These are phyloP conservation scores for Metellina segmentata DNA, from an alignment of 2,888 invertebrate genomes.

Conservation along the genomic window DNA sequence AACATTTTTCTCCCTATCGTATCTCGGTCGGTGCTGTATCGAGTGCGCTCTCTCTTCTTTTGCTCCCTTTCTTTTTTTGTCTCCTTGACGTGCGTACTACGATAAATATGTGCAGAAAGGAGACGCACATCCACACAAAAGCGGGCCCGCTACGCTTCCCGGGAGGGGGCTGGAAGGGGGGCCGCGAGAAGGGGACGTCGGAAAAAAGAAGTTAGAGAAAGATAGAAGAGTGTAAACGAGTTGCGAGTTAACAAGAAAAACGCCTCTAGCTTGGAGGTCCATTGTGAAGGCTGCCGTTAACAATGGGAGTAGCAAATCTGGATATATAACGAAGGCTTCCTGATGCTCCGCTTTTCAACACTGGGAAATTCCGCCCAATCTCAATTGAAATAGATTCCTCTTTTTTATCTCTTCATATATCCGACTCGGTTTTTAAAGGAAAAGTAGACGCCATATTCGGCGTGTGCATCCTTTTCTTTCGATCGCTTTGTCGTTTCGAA, in stretches of 20 bases:
- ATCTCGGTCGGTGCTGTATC: slow-evolving; percentile 64
- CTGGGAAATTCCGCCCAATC: slow-evolving; percentile 56
- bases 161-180: slow-evolving; percentile 37
- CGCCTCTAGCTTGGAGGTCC: slow-evolving; percentile 62
- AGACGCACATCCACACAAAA: slow-evolving; percentile 72
- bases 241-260: slow-evolving; percentile 76
- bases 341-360: slow-evolving; percentile 70
- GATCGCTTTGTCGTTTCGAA: slow-evolving; percentile 49
- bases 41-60: slow-evolving; percentile 60
- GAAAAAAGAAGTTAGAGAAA: slow-evolving; percentile 58
- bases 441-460: slow-evolving; percentile 68
- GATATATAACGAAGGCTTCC: slow-evolving; percentile 71
- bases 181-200: slow-evolving; percentile 30
- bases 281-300: slow-evolving; percentile 69
- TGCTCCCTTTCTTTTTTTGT: slow-evolving; percentile 34
- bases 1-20: slow-evolving; percentile 76
- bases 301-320: slow-evolving; percentile 75
- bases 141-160: slow-evolving; percentile 51
- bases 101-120: slow-evolving; percentile 73
- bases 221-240: slow-evolving; percentile 76
- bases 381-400: slow-evolving; percentile 74
- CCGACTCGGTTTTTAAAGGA: slow-evolving; percentile 63
- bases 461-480: slow-evolving; percentile 67
- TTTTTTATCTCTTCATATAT: slow-evolving; percentile 60
- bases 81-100: slow-evolving; percentile 64